Percentiles rank a stretch among this genome's conserved stretches.
These are phyloP conservation scores for Microcebus murinus DNA, from an alignment of 2,113 vertebrate genomes.

Conservation along the genomic window DNA sequence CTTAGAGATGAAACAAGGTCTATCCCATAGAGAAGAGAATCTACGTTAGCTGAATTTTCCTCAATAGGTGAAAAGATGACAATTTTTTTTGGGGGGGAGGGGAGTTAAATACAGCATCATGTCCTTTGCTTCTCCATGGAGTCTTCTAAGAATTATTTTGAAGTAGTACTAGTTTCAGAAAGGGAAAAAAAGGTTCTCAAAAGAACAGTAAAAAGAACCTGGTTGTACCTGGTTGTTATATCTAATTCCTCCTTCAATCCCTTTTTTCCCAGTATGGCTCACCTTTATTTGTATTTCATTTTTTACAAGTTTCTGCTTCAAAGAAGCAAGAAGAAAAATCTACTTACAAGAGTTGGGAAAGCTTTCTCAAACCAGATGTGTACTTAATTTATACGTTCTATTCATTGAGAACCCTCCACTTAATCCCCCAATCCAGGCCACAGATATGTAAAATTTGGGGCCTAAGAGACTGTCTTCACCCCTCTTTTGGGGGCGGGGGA, in stretches of 20 bases:
- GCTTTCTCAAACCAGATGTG: conserved; percentile 23
- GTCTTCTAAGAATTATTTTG: conserved; percentile 1
- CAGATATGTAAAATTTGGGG: not conserved
- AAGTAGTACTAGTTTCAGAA: conserved; percentile 29
- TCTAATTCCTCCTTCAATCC: not conserved
- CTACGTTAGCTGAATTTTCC: conserved; percentile 4
- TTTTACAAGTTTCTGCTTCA: not conserved
- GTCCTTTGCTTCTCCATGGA: not conserved
- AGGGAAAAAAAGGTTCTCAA: not conserved
- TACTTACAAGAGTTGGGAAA: not conserved
- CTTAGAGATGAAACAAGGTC: not conserved
- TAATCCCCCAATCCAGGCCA: conserved; percentile 16
- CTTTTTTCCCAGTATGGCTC: not conserved
- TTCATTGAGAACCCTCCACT: not conserved
- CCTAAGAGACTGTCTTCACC: not conserved
- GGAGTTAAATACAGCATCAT: not conserved
- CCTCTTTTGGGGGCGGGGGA: not conserved
- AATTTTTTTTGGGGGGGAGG: not conserved
- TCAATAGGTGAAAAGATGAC: not conserved
- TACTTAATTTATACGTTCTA: not conserved
- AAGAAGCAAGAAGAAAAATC: conserved; percentile 22
- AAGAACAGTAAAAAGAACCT: not conserved
- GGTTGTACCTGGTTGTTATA: not conserved
- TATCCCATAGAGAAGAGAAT: not conserved
- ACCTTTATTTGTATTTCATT: conserved; percentile 24